Conservation (phyloP, 2,113 vertebrate species). For the Xiphorhynchus elegans region DNA sequence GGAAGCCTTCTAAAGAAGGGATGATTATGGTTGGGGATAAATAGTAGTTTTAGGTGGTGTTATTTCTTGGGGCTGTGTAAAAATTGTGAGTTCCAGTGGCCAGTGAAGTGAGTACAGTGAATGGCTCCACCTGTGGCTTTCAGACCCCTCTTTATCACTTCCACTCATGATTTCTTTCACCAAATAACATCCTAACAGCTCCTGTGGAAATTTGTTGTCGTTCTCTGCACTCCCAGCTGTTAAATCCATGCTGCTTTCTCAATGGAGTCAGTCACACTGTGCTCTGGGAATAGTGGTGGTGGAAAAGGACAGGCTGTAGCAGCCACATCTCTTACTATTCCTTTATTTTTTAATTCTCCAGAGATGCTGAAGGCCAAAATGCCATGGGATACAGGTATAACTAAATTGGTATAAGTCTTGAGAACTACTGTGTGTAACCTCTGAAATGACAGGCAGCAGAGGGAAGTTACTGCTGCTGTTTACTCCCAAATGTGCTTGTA, state of each 20-base stretch:
- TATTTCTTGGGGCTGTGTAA: not conserved
- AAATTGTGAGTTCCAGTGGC: not conserved
- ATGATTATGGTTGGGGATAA: not conserved
- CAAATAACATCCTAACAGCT: not conserved
- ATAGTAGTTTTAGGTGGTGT: not conserved
- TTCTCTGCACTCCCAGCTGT: not conserved
- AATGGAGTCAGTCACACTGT: not conserved
- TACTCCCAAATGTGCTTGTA: not conserved
- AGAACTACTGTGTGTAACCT: not conserved
- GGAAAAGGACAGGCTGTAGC: not conserved
- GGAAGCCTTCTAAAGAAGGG: not conserved
- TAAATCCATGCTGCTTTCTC: not conserved
- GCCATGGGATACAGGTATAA: not conserved
- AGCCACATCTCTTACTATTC: not conserved
- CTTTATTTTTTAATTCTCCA: not conserved
- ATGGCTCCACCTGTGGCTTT: rapidly evolving
- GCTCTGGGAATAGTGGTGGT: not conserved
- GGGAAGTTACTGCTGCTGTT: not conserved
- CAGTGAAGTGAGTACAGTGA: not conserved
- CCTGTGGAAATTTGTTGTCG: not conserved
- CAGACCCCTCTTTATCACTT: not conserved
- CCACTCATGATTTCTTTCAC: not conserved
- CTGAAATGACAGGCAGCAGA: not conserved
- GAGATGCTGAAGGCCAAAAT: not conserved
- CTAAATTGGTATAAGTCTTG: too few species aligned